Evolutionary conservation across 2,888 invertebrate species (phyloP).

Genomic region (Ceraclea dissimilis): DNA sequence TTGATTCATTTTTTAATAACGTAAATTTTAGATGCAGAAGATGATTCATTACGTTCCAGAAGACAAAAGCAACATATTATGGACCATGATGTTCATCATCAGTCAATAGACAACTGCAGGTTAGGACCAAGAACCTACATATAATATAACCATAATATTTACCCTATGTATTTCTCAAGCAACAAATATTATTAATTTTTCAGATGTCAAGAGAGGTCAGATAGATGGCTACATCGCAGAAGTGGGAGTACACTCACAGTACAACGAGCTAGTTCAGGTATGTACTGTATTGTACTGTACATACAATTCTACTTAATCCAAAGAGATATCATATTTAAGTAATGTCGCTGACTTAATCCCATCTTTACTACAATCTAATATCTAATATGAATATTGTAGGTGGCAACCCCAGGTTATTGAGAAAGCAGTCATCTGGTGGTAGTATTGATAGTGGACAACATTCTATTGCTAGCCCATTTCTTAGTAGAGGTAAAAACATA

Average conservation of each 20-base stretch:
- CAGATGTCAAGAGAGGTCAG: constrained; percentile 19
- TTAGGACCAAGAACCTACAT: background rate
- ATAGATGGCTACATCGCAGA: constrained; percentile 9
- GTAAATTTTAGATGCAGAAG: constrained; percentile 17
- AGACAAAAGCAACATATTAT: constrained; percentile 10
- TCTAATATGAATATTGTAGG: too few relatives aligned
- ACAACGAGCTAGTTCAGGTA: constrained; percentile 22
- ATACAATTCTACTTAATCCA: too few relatives aligned
- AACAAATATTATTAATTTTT: background rate
- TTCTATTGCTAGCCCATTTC: constrained; percentile 20
- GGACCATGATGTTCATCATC: constrained; percentile 13
- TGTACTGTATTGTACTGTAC: constrained; percentile 4
- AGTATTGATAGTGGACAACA: constrained; percentile 23
- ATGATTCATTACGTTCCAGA: constrained; percentile 9
- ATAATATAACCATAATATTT: too few relatives aligned
- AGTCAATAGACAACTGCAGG: constrained; percentile 19
- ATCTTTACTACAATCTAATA: too few relatives aligned
- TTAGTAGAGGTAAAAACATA: constrained; percentile 23
- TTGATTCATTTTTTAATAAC: background rate
- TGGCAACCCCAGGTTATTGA: constrained; percentile 21
- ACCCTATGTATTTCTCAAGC: background rate
- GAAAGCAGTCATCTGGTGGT: constrained; percentile 24
- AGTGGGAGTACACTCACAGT: constrained; percentile 21
- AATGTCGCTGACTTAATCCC: too few relatives aligned
- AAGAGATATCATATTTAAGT: too few relatives aligned